phyloP scores from a whole-genome alignment of 2,113 vertebrate species.

The Manacus vitellinus region DNA sequence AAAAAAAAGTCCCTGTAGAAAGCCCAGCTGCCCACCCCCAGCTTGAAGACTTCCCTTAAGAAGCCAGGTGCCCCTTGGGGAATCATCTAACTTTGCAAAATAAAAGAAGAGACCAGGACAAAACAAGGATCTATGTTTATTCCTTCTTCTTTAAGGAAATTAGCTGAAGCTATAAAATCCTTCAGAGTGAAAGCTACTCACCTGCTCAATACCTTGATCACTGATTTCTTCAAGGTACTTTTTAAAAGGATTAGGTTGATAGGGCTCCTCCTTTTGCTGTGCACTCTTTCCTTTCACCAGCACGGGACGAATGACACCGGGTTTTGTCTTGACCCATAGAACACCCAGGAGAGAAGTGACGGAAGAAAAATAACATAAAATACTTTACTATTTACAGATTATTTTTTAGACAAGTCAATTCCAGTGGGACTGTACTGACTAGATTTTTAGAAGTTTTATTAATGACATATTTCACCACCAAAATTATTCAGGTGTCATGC shows the following conservation, averaged over 20 bases:
- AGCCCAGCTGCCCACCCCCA: neutral
- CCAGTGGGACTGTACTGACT: neutral
- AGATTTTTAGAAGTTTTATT: neutral
- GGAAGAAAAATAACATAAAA: neutral
- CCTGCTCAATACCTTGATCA: slow-evolving; percentile 73
- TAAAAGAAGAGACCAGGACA: neutral
- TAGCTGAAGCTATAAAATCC: neutral
- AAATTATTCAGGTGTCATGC: neutral
- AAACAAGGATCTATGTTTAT: neutral
- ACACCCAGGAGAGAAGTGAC: neutral
- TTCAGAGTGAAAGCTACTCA: slow-evolving; percentile 45
- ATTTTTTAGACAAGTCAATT: neutral
- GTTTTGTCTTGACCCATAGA: slow-evolving; percentile 81
- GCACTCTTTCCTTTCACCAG: slow-evolving; percentile 76
- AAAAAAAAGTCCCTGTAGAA: neutral
- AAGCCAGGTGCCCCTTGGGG: rapidly evolving
- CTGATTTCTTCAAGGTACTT: slow-evolving; percentile 73
- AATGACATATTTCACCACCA: neutral
- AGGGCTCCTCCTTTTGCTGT: slow-evolving; percentile 73
- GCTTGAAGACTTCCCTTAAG: neutral
- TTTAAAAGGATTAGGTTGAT: slow-evolving; percentile 80
- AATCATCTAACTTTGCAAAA: neutral
- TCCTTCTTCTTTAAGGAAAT: neutral
- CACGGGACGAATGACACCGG: slow-evolving; percentile 86
- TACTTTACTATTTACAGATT: neutral